phyloP scores from a whole-genome alignment of 2,888 invertebrate species.

The Polydrusus pterygomalis region DNA sequence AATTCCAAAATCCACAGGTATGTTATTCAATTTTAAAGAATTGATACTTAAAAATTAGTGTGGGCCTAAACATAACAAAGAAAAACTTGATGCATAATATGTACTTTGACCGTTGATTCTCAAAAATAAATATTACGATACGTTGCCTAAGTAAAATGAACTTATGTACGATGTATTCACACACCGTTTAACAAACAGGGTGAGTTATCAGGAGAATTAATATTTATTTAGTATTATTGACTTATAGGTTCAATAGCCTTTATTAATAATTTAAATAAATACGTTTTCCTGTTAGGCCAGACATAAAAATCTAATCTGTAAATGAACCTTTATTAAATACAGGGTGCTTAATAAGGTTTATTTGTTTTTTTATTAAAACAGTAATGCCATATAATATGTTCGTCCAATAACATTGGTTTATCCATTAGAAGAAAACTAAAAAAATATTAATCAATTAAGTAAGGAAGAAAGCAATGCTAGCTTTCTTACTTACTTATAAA shows the following conservation, averaged over 20 bases:
- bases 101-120: constrained; percentile 6
- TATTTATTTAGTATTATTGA: constrained; percentile 41
- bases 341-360: not conserved
- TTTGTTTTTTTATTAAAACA: no score
- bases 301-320: constrained; percentile 16
- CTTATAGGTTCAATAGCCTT: constrained; percentile 39
- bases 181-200: constrained; percentile 1
- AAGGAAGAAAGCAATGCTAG: no score
- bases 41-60: constrained; percentile 7
- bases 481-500: no score
- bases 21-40: not conserved
- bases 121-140: constrained; percentile 5
- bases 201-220: constrained; percentile 44
- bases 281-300: not conserved
- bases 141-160: not conserved
- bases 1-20: not conserved
- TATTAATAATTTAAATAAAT: constrained; percentile 10
- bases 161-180: not conserved
- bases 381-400: no score
- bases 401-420: no score
- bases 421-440: no score
- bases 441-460: no score
- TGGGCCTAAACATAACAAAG: constrained; percentile 14
- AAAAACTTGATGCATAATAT: constrained; percentile 2
- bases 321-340: constrained; percentile 23